Base-by-base conservation (phyloP, 2,888 invertebrate species). In the Nomada ruficornis region DNA sequence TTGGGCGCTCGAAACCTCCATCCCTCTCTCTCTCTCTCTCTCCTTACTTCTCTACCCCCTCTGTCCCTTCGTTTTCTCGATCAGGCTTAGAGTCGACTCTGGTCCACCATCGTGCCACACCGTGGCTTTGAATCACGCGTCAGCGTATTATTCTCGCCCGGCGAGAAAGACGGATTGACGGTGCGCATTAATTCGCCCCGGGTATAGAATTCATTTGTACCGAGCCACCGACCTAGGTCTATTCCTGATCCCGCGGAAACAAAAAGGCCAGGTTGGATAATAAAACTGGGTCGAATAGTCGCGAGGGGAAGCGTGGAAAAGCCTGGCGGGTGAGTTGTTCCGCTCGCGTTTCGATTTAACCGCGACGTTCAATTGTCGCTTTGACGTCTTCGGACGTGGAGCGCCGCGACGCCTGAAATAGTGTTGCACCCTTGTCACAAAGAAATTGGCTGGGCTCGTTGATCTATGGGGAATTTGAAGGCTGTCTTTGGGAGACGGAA, bases 251-350 rank as follows among this genome's bases (percentile, higher is more conserved):
- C 65, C 50, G 64, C 26, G 44, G 76, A 76, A 74, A 50, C 64
- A 59, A 73, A 79, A 57, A 47, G 42, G 18, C 52, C 42, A 15
- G 63, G 47, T 36, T 11, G 68, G 36, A 77, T 67, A 80, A 77
- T 77, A 50, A 62, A 87, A 83, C 63, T 87, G 78, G 79, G 77
- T 75, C 83, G 83, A 75, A 76, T 72, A 65, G 69, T 82, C 54
- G 69, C 29, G 57, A 36, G 68, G 15, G 42, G 29, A 63, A 71
- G 29, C 20, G n/a, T 7, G 7, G 20, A 20, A 20, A 11, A 36
- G 36, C 36, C 36, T 36, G 7, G 26, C 26, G 15, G 42, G 71
- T 23, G 44, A 68, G 47, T 70, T 60, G 44, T 65, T 57, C 44
- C 52, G 73, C 68, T 64, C 59, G 50, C 57, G 50, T 67, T 77